Evolutionary conservation across 2,888 invertebrate species (phyloP).

Genomic region (Meghimatium bilineatum): DNA sequence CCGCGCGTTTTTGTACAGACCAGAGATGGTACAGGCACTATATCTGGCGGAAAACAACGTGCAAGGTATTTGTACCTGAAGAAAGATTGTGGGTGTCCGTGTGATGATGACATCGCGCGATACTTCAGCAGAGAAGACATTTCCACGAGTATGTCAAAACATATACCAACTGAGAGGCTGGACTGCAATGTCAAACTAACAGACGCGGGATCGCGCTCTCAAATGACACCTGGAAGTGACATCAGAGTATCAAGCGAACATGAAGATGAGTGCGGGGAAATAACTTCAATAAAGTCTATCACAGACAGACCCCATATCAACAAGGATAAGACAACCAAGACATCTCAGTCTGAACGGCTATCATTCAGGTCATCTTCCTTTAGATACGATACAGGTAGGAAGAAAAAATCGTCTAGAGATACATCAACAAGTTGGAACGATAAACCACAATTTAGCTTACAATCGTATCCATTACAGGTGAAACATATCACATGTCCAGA

Average conservation of each 20-base stretch:
- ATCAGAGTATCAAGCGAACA: background rate
- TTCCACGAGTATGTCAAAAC: background rate
- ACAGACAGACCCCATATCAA: background rate
- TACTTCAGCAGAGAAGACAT: background rate
- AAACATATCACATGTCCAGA: too few relatives aligned
- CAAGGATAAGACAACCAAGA: too few relatives aligned
- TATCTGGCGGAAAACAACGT: background rate
- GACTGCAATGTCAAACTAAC: too few relatives aligned
- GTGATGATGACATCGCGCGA: background rate
- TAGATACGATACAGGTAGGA: background rate
- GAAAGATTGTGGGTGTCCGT: background rate
- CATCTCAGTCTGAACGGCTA: background rate
- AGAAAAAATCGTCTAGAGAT: background rate
- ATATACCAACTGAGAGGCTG: too few relatives aligned
- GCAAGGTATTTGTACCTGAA: too few relatives aligned
- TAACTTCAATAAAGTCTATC: background rate
- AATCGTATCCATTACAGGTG: background rate
- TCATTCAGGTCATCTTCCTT: background rate
- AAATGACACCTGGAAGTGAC: background rate
- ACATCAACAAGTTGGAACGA: background rate
- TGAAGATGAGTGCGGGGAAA: background rate
- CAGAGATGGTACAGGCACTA: background rate
- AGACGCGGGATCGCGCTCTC: background rate
- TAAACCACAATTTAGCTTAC: background rate
- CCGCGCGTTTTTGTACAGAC: too few relatives aligned